phyloP scores from a whole-genome alignment of 2,113 vertebrate genomes.

The Danio rerio region DNA sequence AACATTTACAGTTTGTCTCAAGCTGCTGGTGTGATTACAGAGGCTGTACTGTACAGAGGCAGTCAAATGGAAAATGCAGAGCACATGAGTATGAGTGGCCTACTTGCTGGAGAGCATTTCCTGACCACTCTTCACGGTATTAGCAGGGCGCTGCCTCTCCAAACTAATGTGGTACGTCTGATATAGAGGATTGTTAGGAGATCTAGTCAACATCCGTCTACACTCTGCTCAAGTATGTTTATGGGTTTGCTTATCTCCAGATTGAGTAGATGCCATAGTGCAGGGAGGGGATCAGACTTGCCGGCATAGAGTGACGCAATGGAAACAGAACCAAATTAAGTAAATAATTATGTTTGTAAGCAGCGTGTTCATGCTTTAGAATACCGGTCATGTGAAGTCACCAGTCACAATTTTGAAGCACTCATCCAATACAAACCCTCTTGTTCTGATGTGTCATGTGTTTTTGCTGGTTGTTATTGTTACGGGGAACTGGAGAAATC shows the following conservation, averaged over 20 bases:
- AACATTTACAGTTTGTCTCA: slow-evolving; percentile 27
- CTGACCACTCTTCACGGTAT: neutral
- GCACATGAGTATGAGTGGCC: slow-evolving; percentile 42
- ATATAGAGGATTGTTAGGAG: neutral
- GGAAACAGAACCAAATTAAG: slow-evolving; percentile 33
- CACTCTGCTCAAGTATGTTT: slow-evolving; percentile 33
- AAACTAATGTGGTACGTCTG: slow-evolving; percentile 8
- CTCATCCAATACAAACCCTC: neutral
- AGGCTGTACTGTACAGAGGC: slow-evolving; percentile 41
- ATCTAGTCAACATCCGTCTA: slow-evolving; percentile 24
- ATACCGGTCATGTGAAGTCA: slow-evolving; percentile 24
- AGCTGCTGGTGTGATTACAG: slow-evolving; percentile 36
- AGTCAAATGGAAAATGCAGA: slow-evolving; percentile 50
- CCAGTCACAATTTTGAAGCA: slow-evolving; percentile 9
- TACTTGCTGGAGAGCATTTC: slow-evolving; percentile 28
- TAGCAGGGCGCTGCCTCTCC: slow-evolving; percentile 8
- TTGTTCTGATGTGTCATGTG: slow-evolving; percentile 6
- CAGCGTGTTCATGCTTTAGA: neutral
- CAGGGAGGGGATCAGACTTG: neutral
- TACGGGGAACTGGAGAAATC: slow-evolving; percentile 17
- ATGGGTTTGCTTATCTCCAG: slow-evolving; percentile 33
- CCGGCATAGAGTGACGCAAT: neutral
- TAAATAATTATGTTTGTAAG: slow-evolving; percentile 31
- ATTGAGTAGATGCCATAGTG: neutral
- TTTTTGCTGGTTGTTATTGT: slow-evolving; percentile 16